Conservation (phyloP, 2,113 vertebrate species). For the Meriones unguiculatus region DNA sequence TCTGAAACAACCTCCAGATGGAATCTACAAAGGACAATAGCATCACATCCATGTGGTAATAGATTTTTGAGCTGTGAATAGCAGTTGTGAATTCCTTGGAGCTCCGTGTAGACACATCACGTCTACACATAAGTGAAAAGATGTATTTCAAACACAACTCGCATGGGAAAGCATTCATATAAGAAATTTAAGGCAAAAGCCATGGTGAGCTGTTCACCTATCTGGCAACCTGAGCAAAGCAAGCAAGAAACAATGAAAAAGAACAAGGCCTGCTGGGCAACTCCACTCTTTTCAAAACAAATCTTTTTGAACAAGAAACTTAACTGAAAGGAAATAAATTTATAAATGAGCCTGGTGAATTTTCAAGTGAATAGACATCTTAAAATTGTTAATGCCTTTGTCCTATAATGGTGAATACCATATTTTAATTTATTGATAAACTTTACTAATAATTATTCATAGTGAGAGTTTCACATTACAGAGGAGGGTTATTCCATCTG, state of each 20-base stretch:
- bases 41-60: not conserved
- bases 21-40: not conserved
- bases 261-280: not conserved
- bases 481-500: not conserved
- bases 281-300: not conserved
- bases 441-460: not conserved
- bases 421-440: not conserved
- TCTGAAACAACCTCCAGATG: not conserved
- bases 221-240: not conserved
- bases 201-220: not conserved
- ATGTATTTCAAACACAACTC: not conserved
- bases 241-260: slow-evolving; percentile 23
- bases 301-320: not conserved
- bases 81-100: not conserved
- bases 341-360: not conserved
- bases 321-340: not conserved
- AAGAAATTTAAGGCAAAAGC: not conserved
- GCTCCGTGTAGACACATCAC: not conserved
- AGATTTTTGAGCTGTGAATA: not conserved
- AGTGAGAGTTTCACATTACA: not conserved
- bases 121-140: not conserved
- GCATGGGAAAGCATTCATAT: not conserved
- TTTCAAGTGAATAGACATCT: not conserved
- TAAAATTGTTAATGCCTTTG: not conserved
- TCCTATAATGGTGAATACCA: not conserved